These are phyloP conservation scores for Matsumyia berberina DNA, from an alignment of 2,888 invertebrate species.

Conservation along the genomic window DNA sequence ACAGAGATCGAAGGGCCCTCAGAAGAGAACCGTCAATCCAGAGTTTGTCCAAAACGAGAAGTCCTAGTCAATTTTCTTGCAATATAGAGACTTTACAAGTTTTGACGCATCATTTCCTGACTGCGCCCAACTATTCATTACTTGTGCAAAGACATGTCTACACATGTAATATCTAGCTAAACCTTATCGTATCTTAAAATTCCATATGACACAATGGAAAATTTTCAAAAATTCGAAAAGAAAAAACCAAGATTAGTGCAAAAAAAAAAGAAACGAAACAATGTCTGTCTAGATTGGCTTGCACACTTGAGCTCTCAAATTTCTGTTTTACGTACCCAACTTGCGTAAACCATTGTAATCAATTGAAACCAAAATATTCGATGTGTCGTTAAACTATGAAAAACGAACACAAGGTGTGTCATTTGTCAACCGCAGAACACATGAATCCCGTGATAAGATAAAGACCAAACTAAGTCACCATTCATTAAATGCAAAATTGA, in stretches of 20 bases:
- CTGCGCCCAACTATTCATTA: not conserved
- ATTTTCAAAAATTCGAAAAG: not conserved
- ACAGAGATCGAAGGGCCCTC: no score
- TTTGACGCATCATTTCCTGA: not conserved
- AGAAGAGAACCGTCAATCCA: no score
- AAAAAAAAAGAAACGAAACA: not conserved
- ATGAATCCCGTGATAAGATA: conserved; percentile 40
- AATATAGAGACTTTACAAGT: no score
- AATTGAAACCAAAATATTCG: conserved; percentile 24
- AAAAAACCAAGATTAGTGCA: not conserved
- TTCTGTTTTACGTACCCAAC: conserved; percentile 2
- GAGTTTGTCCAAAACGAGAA: no score
- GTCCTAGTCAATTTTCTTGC: no score
- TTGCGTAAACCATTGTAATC: conserved; percentile 37
- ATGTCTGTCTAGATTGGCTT: conserved; percentile 8
- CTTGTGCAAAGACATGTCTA: not conserved
- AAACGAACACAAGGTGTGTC: conserved; percentile 25
- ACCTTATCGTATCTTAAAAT: conserved; percentile 17
- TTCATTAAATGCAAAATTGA: conserved; percentile 38
- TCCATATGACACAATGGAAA: not conserved
- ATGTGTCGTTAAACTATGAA: conserved; percentile 14
- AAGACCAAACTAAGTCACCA: conserved; percentile 16
- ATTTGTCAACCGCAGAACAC: not conserved
- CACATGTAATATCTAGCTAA: conserved; percentile 10
- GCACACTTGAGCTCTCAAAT: not conserved